Conservation (phyloP, 2,797 vertebrate species). For the Emydoidea blandingii region DNA sequence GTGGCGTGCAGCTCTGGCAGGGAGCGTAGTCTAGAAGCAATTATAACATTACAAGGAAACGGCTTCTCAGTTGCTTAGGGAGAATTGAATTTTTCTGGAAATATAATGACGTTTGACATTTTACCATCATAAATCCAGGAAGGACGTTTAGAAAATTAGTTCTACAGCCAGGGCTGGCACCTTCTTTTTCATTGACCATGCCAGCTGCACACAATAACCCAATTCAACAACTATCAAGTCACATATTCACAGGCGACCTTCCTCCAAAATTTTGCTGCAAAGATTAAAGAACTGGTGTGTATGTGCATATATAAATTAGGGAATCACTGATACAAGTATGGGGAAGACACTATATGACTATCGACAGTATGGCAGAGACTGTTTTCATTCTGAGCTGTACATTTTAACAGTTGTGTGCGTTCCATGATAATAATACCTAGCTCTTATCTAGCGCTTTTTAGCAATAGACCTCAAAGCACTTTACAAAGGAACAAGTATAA, state of each 20-base stretch:
- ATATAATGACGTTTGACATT: background rate
- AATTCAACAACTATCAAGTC: background rate
- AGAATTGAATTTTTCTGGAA: slow-evolving; percentile 1
- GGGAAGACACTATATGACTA: background rate
- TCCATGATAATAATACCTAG: background rate
- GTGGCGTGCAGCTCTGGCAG: too few relatives aligned
- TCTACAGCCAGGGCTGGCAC: background rate
- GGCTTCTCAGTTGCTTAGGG: slow-evolving; percentile 12
- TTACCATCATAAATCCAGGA: slow-evolving; percentile 21
- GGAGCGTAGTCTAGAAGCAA: background rate
- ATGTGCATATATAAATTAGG: background rate
- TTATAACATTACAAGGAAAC: slow-evolving; percentile 12
- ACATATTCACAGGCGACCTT: background rate
- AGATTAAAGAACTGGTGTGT: background rate
- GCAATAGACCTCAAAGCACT: background rate
- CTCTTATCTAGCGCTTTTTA: background rate
- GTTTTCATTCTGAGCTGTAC: background rate
- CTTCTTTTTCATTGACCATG: background rate
- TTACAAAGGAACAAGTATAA: background rate
- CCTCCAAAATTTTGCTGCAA: background rate
- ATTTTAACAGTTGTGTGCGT: background rate
- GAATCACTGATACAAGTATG: background rate
- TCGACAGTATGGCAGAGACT: background rate
- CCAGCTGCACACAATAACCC: background rate
- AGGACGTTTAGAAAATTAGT: slow-evolving; percentile 15